These are phyloP conservation scores for Sebastes steindachneri DNA, from an alignment of 2,797 vertebrate species.

Conservation along the genomic window DNA sequence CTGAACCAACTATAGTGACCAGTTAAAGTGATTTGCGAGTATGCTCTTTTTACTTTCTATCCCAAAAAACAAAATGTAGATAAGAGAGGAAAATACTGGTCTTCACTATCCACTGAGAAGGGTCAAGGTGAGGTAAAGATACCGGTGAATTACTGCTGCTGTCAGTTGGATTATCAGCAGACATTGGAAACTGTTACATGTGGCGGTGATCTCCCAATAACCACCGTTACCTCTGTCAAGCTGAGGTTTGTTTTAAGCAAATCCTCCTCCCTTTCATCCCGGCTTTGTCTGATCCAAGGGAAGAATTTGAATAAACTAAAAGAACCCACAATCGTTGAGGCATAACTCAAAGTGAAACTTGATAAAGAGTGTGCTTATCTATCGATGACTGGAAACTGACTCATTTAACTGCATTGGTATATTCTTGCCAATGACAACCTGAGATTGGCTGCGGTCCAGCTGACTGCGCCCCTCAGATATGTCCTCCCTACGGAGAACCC, in stretches of 20 bases:
- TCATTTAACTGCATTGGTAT: constrained; percentile 7
- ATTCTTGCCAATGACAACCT: constrained; percentile 60
- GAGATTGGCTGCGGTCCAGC: constrained; percentile 39
- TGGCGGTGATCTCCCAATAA: constrained; percentile 9
- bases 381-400: not conserved
- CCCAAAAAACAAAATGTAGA: not conserved
- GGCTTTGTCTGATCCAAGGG: not conserved
- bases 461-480: constrained; percentile 36
- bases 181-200: not conserved
- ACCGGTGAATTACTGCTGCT: constrained; percentile 2
- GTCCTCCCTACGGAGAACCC: constrained; percentile 23
- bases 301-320: not conserved
- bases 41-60: not conserved
- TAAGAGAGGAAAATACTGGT: not conserved
- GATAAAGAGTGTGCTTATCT: constrained; percentile 29
- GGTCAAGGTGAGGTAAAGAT: not conserved
- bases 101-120: not conserved
- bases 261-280: constrained; percentile 7
- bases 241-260: constrained; percentile 5
- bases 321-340: constrained; percentile 20
- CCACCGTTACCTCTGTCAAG: constrained; percentile 13
- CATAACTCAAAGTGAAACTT: constrained; percentile 6
- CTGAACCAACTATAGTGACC: not conserved
- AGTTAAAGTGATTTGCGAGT: not conserved
- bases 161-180: constrained; percentile 1